Evolutionary conservation across 1,140 invertebrate species (phyloP), one percentile per base, ranked within the genome.

Genomic region (Sycophila sp.): DNA sequence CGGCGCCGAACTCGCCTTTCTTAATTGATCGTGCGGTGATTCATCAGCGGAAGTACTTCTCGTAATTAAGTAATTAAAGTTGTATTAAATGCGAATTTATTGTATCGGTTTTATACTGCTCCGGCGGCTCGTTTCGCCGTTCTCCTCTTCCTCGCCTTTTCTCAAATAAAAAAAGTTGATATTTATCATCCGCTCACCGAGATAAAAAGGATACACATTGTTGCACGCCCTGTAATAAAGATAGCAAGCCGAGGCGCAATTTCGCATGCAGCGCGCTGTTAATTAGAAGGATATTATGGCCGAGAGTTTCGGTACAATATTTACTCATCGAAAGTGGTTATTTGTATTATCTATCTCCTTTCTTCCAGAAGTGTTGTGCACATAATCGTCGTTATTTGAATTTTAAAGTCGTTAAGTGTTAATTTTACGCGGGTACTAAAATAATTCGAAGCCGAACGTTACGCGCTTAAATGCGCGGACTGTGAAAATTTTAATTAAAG

Each of bases 61-160:
- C 15, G 45, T 69, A 60, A 66, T 66, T 32, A 22, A 66, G 63
- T 38, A 28, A 69, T 69, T 60, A 62, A 51, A 69, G 19, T 22
- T 40, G 32, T 40, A 62, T 62, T 42, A 40, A 62, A 68, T n/a
- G 45, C 51, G 56, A 40, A 51, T 62, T 62, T 53, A 69, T 69
- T 51, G 30, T 40, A 69, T 60, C 11, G 8, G 40, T 24, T 42
- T 24, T 3, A 13, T 40, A 13, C 22, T 40, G 2, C 4, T 17
- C 8, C 1, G 47, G 45, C 24, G 13, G 13, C 8, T 51, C 36
- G 5, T 34, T 34, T n/a, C n/a, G 19, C 32, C 6, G 30, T 63
- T 17, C 19, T 13, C 17, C 24, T 2, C 13, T 40, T 17, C 0
- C 1, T 15, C 7, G 11, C 0, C 36, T 45, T 19, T 17, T 28